These are phyloP conservation scores for Halcyon badia DNA, from an alignment of 2,797 vertebrate species.

Conservation along the genomic window DNA sequence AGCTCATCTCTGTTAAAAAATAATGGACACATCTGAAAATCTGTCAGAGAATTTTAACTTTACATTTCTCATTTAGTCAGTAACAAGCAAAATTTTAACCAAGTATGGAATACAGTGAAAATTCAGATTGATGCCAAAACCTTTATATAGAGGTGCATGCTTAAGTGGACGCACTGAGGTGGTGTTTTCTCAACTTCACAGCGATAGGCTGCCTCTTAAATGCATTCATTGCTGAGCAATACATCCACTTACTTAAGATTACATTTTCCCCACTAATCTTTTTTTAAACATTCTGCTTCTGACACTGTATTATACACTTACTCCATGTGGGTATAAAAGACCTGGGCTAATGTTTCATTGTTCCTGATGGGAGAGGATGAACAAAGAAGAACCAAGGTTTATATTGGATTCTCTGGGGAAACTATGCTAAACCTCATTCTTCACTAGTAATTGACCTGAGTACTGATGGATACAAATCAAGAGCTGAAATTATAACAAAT, in stretches of 20 bases:
- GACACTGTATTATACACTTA: neutral
- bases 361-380: neutral
- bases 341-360: neutral
- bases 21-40: neutral
- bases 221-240: neutral
- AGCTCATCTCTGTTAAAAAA: neutral
- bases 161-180: neutral
- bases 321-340: neutral
- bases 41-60: neutral
- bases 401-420: neutral
- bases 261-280: neutral
- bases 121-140: neutral
- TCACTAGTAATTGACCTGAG: neutral
- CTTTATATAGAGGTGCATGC: neutral
- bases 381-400: neutral
- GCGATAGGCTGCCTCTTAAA: neutral
- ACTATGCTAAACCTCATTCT: neutral
- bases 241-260: neutral
- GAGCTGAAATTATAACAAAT: neutral
- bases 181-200: neutral
- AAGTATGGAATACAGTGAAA: neutral
- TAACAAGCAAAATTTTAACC: neutral
- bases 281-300: neutral
- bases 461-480: neutral
- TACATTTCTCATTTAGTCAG: neutral